Percentiles rank a stretch among this genome's conserved stretches.
Conservation (phyloP, 2,888 invertebrate genomes). For the Netelia virgata region DNA sequence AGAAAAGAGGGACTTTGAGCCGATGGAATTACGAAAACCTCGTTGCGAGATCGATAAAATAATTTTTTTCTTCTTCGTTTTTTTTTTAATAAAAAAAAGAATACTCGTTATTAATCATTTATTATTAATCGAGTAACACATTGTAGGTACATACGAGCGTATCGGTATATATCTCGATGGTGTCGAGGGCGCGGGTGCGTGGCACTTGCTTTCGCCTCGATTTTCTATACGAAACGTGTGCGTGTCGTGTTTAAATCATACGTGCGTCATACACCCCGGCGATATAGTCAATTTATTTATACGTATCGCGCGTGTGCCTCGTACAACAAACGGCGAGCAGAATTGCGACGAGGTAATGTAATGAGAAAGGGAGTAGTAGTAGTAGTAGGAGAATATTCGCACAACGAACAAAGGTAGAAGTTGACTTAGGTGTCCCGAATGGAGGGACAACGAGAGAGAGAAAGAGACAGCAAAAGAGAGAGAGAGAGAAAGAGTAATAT, state of each 20-base stretch:
- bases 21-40: conserved; percentile 53
- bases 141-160: not conserved
- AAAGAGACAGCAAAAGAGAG: conserved; percentile 14
- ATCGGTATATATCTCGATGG: conserved; percentile 15
- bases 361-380: conserved; percentile 54
- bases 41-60: conserved; percentile 45
- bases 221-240: conserved; percentile 58
- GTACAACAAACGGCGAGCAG: not conserved
- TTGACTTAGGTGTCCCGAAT: not conserved
- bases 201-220: conserved; percentile 64
- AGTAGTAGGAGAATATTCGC: conserved; percentile 52
- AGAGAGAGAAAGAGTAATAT: too few relatives aligned
- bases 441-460: not conserved
- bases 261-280: conserved; percentile 42
- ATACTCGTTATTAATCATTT: too few relatives aligned
- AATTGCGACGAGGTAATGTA: conserved; percentile 41
- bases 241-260: conserved; percentile 62
- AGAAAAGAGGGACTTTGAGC: not conserved
- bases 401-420: conserved; percentile 46
- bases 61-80: conserved; percentile 43
- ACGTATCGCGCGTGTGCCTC: not conserved
- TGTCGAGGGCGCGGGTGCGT: conserved; percentile 46
- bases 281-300: conserved; percentile 34
- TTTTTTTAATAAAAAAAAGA: not conserved
- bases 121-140: not conserved